Base-by-base conservation (phyloP, 2,797 vertebrate species). In the Sebastes hubbsi region DNA sequence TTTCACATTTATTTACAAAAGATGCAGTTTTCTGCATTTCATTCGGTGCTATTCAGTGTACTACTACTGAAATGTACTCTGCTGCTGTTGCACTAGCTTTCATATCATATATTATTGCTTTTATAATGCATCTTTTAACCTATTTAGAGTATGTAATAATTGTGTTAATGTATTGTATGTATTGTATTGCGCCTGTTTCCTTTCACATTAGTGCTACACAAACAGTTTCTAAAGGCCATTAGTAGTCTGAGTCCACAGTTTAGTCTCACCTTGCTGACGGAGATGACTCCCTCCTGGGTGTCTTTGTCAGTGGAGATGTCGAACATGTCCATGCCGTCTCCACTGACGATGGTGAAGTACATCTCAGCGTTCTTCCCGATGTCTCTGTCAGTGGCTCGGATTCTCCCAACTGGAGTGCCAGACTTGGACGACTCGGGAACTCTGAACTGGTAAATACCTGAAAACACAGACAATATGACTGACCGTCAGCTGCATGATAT, bases 281-380 rank as follows among this genome's bases (percentile, higher is more conserved):
- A 96, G 88, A 99, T 93, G 72, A 98, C 87, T 63, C 98, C 98
- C 89, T 99, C 97, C 87, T 99, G 98, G 1, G 97, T 98, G 59
- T 95, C 92, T 88, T 93, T 95, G 92, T 99, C 96, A 0, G 97
- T 97, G 86, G 91, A 90, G 82, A 99, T 95, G 29, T 96, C 93
- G 75, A 99, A 99, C 95, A 96, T 89, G 86, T 97, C 97, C 80
- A 96, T 93, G 56, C 97, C 97, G 1, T 99, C 98, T 36, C 97
- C 97, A 0, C 97, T 97, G 25, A 95, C 95, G 69, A 99, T 95
- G 72, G 94, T 97, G 92, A 97, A 99, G 64, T 95, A 93, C 88
- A 98, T 97, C 85, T 97, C 97, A 0, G 97, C 97, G 2, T 99
- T 99, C 90, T 90, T 93, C 69, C 97, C 97, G 12, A 97, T 84